Evolutionary conservation across 1,140 invertebrate genomes (phyloP).

Genomic region (Notospermus geniculatus): DNA sequence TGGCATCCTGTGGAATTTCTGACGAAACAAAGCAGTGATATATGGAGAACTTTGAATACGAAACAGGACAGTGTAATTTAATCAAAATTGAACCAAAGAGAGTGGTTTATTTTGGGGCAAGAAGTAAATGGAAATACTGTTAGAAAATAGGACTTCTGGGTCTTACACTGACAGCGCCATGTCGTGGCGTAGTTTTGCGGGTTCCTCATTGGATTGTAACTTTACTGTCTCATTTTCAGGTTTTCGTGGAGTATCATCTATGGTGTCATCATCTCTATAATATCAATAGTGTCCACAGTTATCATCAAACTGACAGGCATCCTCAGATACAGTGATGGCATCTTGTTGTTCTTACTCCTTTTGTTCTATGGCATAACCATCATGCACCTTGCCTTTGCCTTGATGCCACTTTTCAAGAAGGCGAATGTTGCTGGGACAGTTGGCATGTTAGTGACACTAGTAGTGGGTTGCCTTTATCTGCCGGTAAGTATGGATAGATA

Average conservation of each 20-base stretch:
- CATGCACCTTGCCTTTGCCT: slow-evolving; percentile 78
- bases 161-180: too few species aligned
- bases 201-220: slow-evolving; percentile 43
- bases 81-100: too few species aligned
- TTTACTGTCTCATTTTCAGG: slow-evolving; percentile 59
- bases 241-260: slow-evolving; percentile 83
- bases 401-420: slow-evolving; percentile 83
- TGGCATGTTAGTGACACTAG: slow-evolving; percentile 73
- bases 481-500: too few species aligned
- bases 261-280: slow-evolving; percentile 60
- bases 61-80: too few species aligned
- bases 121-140: too few species aligned
- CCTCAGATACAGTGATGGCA: slow-evolving; percentile 74
- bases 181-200: too few species aligned
- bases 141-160: too few species aligned
- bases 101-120: too few species aligned
- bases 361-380: slow-evolving; percentile 77
- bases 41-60: too few species aligned
- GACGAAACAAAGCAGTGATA: too few species aligned
- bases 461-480: slow-evolving; percentile 73
- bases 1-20: too few species aligned
- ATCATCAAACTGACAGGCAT: slow-evolving; percentile 72
- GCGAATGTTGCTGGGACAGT: slow-evolving; percentile 77
- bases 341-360: slow-evolving; percentile 76
- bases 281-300: slow-evolving; percentile 63